Evolutionary conservation across 2,888 invertebrate genomes (phyloP).

Genomic region (Drosophila atripex): DNA sequence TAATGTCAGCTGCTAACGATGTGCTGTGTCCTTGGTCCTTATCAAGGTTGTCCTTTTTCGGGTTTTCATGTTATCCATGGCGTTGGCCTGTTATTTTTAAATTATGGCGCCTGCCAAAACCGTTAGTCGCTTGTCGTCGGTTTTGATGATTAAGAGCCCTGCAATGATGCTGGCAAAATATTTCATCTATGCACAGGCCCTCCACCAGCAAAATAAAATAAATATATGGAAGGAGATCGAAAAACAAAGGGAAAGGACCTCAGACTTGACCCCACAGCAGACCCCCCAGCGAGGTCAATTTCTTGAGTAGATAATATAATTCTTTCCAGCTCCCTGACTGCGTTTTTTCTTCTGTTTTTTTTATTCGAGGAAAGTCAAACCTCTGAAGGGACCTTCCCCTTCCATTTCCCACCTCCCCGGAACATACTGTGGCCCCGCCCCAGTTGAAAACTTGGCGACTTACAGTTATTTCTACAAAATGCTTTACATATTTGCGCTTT

Average conservation of each 20-base stretch:
- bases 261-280: slow-evolving; percentile 1
- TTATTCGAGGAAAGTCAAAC: background rate
- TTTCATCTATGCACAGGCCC: slow-evolving; percentile 12
- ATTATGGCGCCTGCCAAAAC: slow-evolving; percentile 56
- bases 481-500: slow-evolving; percentile 69
- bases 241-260: background rate
- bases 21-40: slow-evolving; percentile 32
- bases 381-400: background rate
- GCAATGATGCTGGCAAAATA: slow-evolving; percentile 57
- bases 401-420: slow-evolving; percentile 7
- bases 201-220: background rate
- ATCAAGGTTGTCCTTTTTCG: slow-evolving; percentile 21
- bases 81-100: slow-evolving; percentile 53
- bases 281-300: slow-evolving; percentile 37
- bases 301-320: slow-evolving; percentile 45
- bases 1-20: slow-evolving; percentile 60
- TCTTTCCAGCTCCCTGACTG: slow-evolving; percentile 21
- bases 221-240: background rate
- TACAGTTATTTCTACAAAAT: slow-evolving; percentile 55
- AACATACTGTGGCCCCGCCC: background rate
- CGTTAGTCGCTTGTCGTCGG: slow-evolving; percentile 25
- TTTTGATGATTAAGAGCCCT: slow-evolving; percentile 61
- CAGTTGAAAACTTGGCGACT: slow-evolving; percentile 55
- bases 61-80: slow-evolving; percentile 12
- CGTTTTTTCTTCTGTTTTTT: background rate